Evolutionary conservation across 1,140 invertebrate genomes (phyloP).

Genomic region (Macrobrachium nipponense): DNA sequence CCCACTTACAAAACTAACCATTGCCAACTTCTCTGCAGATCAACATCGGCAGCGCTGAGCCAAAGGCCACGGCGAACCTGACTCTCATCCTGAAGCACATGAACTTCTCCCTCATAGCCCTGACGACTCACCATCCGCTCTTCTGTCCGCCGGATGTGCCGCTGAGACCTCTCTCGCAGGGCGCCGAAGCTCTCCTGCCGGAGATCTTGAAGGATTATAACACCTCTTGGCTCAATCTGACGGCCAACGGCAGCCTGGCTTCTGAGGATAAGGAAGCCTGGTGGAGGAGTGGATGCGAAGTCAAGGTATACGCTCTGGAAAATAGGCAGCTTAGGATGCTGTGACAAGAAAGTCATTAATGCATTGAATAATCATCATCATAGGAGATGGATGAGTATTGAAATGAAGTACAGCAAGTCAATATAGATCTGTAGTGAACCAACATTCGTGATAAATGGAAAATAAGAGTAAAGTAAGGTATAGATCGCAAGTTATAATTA

Average conservation of each 20-base stretch:
- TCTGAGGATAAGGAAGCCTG: constrained; percentile 38
- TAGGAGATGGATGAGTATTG: too few species aligned
- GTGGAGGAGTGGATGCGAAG: constrained; percentile 50
- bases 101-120: constrained; percentile 59
- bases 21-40: constrained; percentile 33
- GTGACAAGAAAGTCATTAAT: too few species aligned
- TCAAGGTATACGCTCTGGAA: background rate
- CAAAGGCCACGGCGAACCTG: constrained; percentile 52
- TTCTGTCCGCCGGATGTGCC: constrained; percentile 52
- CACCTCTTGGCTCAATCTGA: constrained; percentile 42
- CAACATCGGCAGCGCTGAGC: constrained; percentile 55
- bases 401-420: too few species aligned
- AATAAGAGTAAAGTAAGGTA: too few species aligned
- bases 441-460: too few species aligned
- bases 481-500: too few species aligned
- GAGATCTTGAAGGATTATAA: constrained; percentile 55
- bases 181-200: constrained; percentile 54
- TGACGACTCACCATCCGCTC: constrained; percentile 59
- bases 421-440: too few species aligned
- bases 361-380: too few species aligned
- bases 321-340: too few species aligned
- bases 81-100: constrained; percentile 42
- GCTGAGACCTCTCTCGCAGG: constrained; percentile 34
- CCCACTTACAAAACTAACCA: background rate
- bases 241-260: constrained; percentile 34